phyloP scores from a whole-genome alignment of 2,797 vertebrate genomes.

The Gouania willdenowi region DNA sequence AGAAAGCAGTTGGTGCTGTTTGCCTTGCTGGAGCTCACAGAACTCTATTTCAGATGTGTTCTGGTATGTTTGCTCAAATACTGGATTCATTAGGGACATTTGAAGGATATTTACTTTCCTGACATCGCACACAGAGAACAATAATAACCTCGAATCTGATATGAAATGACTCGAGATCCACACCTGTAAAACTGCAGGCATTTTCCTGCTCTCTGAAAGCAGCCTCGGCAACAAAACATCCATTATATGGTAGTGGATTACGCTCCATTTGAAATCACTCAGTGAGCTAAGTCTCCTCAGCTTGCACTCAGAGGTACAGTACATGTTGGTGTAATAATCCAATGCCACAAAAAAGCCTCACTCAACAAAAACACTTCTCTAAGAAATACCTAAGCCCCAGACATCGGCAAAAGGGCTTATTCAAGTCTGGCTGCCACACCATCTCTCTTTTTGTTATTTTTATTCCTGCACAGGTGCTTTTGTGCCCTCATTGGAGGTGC shows the following conservation, averaged over 20 bases:
- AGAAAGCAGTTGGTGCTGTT: too few species aligned
- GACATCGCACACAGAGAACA: neutral
- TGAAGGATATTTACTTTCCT: constrained; percentile 1
- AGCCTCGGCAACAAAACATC: constrained; percentile 54
- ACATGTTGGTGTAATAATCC: constrained; percentile 54
- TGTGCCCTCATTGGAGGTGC: constrained; percentile 36
- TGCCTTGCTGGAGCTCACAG: too few species aligned
- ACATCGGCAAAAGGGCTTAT: constrained; percentile 24
- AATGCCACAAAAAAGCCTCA: constrained; percentile 41
- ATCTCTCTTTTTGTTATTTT: constrained; percentile 39
- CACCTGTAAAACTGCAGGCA: constrained; percentile 31
- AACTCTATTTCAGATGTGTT: too few species aligned
- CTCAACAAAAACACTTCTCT: constrained; percentile 42
- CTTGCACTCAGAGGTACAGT: constrained; percentile 54
- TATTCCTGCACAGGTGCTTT: constrained; percentile 42
- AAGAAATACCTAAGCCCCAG: constrained; percentile 39
- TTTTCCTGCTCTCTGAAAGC: constrained; percentile 43
- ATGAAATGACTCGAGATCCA: constrained; percentile 8
- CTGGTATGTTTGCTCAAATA: too few species aligned
- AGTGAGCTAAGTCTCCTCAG: constrained; percentile 51
- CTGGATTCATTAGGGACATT: neutral
- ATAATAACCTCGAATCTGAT: constrained; percentile 1
- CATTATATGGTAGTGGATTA: constrained; percentile 64
- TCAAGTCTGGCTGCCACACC: constrained; percentile 31
- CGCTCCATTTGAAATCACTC: constrained; percentile 64